Evolutionary conservation across 2,888 invertebrate genomes (phyloP), one percentile per base, ranked within the genome.

Genomic region (Parnassius orleans): DNA sequence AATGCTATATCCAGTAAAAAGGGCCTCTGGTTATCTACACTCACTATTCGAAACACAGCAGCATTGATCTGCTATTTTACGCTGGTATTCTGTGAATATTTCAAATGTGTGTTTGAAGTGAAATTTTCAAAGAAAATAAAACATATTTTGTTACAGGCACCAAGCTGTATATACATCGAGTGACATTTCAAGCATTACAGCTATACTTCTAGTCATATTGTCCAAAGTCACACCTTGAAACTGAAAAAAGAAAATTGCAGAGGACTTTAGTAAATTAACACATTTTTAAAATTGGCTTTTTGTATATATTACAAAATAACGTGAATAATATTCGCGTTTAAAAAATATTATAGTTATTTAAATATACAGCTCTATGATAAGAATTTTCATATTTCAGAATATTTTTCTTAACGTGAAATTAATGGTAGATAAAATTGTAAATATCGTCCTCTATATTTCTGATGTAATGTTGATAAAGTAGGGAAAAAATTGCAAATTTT

Each of bases 361-460:
- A 78, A 72, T 81, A 78, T 82, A 83, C 80, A 81, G 80, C 72
- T 76, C 68, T 72, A 69, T 61, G 50, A 71, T 65, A 76, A 77
- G 71, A 71, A 78, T 74, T 79, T 71, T 73, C 68, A 74, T 74
- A 74, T 71, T 76, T 68, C 68, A 70, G 74, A 77, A 75, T 82
- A 81, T 84, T 84, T 86, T 86, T 84, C 79, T 76, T 78, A 80
- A 78, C 54, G 50, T 58, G 57, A 47, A 61, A 53, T 53, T 44
- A 76, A 76, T 68, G 69, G 72, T 74, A 70, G 66, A 73, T 75
- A 68, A 64, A 68, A 60, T 58, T 80, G 79, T 85, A 81, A 74
- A 80, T 80, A 80, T 71, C 68, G 65, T 68, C 68, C 66, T 77
- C 75, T 81, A 78, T 78, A 56, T 77, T 67, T 69, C 74, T 83